Conservation (phyloP, 2,797 vertebrate species). For the Diplodus sargus region DNA sequence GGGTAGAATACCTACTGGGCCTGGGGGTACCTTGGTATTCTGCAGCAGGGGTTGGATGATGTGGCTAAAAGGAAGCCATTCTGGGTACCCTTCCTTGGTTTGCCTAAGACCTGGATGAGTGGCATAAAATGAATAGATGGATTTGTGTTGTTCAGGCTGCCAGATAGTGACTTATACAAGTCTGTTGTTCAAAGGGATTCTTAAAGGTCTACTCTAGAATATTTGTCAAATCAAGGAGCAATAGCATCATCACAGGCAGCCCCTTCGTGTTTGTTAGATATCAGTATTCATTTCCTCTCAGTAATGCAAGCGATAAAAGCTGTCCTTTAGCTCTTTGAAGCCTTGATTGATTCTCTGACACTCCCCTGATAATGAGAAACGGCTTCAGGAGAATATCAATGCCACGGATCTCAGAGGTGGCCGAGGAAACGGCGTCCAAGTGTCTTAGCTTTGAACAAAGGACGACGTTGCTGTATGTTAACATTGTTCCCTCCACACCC, state of each 20-base stretch:
- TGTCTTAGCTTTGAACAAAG: slow-evolving; percentile 54
- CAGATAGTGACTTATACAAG: neutral
- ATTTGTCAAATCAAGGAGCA: slow-evolving; percentile 34
- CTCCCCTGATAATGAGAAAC: slow-evolving; percentile 50
- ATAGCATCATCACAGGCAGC: slow-evolving; percentile 11
- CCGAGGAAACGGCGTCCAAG: slow-evolving; percentile 14
- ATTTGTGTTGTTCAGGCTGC: neutral
- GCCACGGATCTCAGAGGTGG: slow-evolving; percentile 43
- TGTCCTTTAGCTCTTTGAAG: slow-evolving; percentile 52
- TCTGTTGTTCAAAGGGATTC: slow-evolving; percentile 4
- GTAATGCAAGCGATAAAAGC: slow-evolving; percentile 51
- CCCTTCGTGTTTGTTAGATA: slow-evolving; percentile 26
- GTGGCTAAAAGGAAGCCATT: neutral
- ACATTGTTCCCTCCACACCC: slow-evolving; percentile 26
- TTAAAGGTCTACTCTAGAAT: slow-evolving; percentile 4
- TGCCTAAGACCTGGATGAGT: neutral
- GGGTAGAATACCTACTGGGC: neutral
- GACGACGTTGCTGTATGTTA: slow-evolving; percentile 23
- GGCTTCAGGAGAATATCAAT: slow-evolving; percentile 47
- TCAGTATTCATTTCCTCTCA: slow-evolving; percentile 45
- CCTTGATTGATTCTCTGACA: slow-evolving; percentile 51
- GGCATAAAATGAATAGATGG: neutral
- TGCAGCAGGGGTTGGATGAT: neutral
- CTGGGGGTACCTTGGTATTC: neutral
- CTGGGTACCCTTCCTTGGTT: neutral